Percentiles rank a stretch among this genome's conserved stretches.
Evolutionary conservation across 2,888 invertebrate genomes (phyloP).

Genomic region (Pandemis corylana): DNA sequence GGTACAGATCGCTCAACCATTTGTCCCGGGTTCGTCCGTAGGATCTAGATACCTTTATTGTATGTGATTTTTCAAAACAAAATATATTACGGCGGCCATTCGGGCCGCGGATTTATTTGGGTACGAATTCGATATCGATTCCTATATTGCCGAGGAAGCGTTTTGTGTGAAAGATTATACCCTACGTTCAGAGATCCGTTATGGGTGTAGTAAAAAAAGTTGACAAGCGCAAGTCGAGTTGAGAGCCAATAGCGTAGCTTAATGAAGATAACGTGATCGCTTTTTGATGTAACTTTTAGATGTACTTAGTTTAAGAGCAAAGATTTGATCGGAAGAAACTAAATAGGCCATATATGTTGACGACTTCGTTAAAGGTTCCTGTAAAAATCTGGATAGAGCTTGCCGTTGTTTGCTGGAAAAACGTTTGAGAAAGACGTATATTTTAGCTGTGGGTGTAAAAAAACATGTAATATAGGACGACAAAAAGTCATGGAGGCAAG

Average conservation of each 20-base stretch:
- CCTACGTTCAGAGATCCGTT: not conserved
- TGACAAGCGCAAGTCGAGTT: not conserved
- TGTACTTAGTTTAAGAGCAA: no score
- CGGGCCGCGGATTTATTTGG: conserved; percentile 23
- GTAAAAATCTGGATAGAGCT: no score
- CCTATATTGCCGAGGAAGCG: conserved; percentile 25
- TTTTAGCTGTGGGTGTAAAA: no score
- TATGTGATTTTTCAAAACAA: conserved; percentile 42
- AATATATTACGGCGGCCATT: conserved; percentile 50
- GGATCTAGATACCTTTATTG: conserved; percentile 39
- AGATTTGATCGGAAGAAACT: no score
- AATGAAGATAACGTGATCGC: not conserved
- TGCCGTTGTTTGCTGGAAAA: no score
- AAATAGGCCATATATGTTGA: no score
- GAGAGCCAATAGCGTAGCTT: not conserved
- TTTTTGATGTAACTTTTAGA: no score
- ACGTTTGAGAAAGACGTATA: no score
- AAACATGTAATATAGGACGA: no score
- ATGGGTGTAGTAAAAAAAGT: not conserved
- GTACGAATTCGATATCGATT: conserved; percentile 25
- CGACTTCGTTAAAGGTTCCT: no score
- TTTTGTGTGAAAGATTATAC: conserved; percentile 25
- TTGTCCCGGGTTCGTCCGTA: conserved; percentile 45
- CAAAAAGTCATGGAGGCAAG: no score
- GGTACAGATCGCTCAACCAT: conserved; percentile 43